Base-by-base conservation (phyloP, 2,797 vertebrate genomes). In the Rhadinocentrus ornatus region DNA sequence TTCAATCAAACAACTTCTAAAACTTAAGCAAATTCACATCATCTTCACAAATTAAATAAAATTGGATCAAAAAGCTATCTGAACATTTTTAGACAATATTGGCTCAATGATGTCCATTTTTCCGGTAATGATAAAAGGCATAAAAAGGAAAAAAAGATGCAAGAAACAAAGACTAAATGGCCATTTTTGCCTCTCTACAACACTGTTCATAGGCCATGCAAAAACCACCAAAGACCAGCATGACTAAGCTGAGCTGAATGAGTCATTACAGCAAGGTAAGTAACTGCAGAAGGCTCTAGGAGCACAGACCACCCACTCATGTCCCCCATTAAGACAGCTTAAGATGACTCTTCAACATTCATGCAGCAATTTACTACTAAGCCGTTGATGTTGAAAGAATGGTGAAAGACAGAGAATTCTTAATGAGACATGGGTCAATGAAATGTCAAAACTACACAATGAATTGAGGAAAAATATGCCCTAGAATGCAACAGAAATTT, bases 381-480 rank as follows among this genome's bases (percentile, higher is more conserved):
- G 80, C 63, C 73, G 35, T 4, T 58, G 70, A 79, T 73, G 55
- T 48, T 11, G 62, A 73, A 75, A 71, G 69, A 80, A 84, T 69
- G 66, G 62, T 77, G 82, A 77, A 65, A 72, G 75, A 77, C 77
- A 18, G 55, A 69, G 73, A 77, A 78, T 84, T 62, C 65, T 77
- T 89, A 91, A 91, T 88, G 88, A 92, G 88, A 77, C 84, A 50
- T 16, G 81, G 90, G 87, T 89, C 85, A 84, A 64, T 78, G 77
- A 75, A 82, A 81, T 83, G 86, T 86, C 85, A 84, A 24, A 84
- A 80, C 62, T 53, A 65, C 76, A 83, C 80, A 78, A 78, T 69
- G 78, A 59, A 61, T 0, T 64, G 52, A 75, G 53, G 48, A 37
- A 39, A 66, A 78, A 20, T 73, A 55, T 32, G 37, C 4, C 62